phyloP scores from a whole-genome alignment of 2,113 vertebrate genomes.

The Myrmecobius fasciatus region DNA sequence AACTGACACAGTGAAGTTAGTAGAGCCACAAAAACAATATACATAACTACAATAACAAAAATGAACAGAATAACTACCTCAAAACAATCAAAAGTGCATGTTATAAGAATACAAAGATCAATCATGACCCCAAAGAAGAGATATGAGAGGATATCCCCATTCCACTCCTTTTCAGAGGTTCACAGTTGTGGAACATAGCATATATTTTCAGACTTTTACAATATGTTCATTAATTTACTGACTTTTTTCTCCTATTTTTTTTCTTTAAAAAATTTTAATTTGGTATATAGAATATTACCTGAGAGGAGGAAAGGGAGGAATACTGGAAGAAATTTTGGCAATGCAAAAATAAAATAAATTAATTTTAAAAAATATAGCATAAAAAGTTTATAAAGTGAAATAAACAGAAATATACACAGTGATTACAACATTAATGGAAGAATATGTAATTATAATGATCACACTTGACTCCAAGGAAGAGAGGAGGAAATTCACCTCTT shows the following conservation, averaged over 20 bases:
- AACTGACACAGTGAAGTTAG: too few relatives aligned
- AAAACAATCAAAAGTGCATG: background rate
- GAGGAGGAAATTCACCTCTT: background rate
- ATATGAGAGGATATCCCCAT: background rate
- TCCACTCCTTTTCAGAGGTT: background rate
- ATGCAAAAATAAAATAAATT: background rate
- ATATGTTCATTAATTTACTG: background rate
- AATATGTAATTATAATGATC: background rate
- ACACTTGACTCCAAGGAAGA: background rate
- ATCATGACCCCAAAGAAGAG: background rate
- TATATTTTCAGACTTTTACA: background rate
- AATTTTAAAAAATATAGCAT: background rate
- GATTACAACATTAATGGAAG: background rate
- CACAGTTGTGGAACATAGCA: background rate
- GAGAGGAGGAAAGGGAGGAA: background rate
- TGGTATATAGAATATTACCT: background rate
- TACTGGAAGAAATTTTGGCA: background rate
- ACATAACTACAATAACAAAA: background rate
- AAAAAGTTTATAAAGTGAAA: background rate
- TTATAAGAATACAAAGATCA: background rate
- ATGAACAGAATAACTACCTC: background rate
- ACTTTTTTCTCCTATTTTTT: background rate
- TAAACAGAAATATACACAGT: background rate
- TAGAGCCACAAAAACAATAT: too few relatives aligned
- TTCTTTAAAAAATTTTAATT: background rate